Conservation (phyloP, 2,797 vertebrate genomes). For the Sphenopsis melanotis region DNA sequence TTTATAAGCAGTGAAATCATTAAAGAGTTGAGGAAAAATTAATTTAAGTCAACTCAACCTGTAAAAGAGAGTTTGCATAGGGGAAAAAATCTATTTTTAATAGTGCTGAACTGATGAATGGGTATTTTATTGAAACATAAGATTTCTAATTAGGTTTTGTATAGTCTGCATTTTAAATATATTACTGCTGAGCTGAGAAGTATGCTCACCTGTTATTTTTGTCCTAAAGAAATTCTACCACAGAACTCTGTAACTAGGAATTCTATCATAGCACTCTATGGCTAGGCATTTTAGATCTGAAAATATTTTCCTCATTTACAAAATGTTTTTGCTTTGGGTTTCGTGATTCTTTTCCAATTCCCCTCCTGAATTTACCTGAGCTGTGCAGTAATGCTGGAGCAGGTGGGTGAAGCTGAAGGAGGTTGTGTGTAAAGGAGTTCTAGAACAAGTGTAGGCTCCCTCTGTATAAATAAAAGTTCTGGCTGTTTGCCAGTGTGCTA, state of each 20-base stretch:
- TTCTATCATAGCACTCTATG: background rate
- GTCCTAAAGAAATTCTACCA: background rate
- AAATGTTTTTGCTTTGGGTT: background rate
- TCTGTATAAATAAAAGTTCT: background rate
- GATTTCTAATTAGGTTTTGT: background rate
- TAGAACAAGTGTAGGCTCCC: background rate
- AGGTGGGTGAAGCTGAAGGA: background rate
- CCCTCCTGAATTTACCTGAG: background rate
- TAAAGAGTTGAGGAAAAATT: background rate
- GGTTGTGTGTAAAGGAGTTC: background rate
- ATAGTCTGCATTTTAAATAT: background rate
- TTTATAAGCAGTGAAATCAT: background rate
- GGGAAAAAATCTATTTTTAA: background rate
- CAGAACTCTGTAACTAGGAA: background rate
- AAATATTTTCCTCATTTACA: background rate
- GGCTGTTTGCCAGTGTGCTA: background rate
- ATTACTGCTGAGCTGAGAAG: background rate
- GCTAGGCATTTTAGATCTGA: background rate
- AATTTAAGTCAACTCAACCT: background rate
- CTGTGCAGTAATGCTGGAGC: background rate
- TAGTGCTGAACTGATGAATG: background rate
- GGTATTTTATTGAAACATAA: background rate
- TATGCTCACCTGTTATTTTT: background rate
- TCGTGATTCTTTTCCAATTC: background rate
- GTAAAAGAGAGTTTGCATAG: background rate